Conservation (phyloP, 2,888 invertebrate species). For the Lottia scabra region DNA sequence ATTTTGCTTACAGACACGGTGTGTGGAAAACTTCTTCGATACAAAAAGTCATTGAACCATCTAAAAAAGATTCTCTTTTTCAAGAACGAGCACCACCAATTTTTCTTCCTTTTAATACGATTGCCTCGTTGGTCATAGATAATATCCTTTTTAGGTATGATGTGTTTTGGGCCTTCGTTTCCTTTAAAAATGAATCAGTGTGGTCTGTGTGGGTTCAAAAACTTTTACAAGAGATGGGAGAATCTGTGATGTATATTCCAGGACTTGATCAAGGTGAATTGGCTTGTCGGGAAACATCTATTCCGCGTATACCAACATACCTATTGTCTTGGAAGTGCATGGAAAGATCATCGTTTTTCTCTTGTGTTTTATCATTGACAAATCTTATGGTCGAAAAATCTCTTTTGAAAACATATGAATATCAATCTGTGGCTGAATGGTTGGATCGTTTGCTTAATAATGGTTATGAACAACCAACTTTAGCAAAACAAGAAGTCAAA, state of each 20-base stretch:
- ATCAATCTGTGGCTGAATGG: background rate
- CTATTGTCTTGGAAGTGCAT: background rate
- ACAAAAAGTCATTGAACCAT: background rate
- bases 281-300: background rate
- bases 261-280: background rate
- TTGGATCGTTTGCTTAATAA: background rate
- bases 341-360: background rate
- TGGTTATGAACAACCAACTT: background rate
- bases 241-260: background rate
- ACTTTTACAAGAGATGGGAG: background rate
- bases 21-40: background rate
- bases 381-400: background rate
- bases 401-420: background rate
- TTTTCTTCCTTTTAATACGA: background rate
- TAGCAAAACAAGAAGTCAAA: background rate
- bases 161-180: background rate
- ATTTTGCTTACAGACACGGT: background rate
- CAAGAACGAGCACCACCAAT: background rate
- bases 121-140: background rate
- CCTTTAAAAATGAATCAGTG: background rate
- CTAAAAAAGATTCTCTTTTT: background rate
- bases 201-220: constrained; percentile 9
- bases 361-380: constrained; percentile 4
- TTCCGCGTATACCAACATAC: background rate
- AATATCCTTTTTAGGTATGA: constrained; percentile 2